These are phyloP conservation scores for Emberiza fucata DNA, from an alignment of 2,113 vertebrate genomes.

Conservation along the genomic window DNA sequence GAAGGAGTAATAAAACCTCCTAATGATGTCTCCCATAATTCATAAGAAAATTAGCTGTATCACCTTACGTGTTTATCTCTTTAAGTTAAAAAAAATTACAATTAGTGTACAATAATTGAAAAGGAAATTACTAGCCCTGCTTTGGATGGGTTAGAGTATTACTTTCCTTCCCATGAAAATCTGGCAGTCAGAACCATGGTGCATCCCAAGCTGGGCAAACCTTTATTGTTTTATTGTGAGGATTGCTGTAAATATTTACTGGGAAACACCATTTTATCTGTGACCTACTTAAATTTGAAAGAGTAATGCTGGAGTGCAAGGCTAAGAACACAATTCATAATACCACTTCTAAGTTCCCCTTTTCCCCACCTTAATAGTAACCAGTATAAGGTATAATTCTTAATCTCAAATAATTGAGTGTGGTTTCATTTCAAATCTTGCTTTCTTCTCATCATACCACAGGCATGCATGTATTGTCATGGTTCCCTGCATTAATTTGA, in stretches of 20 bases:
- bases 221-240: background rate
- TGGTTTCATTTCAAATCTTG: background rate
- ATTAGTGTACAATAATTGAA: background rate
- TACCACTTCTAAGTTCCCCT: background rate
- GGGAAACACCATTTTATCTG: background rate
- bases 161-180: background rate
- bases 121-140: background rate
- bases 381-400: background rate
- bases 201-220: background rate
- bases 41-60: background rate
- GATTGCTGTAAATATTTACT: background rate
- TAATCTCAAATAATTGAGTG: background rate
- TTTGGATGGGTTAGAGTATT: background rate
- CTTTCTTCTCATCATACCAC: background rate
- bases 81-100: background rate
- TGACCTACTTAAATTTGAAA: background rate
- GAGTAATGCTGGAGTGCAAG: background rate
- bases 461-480: background rate
- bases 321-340: background rate
- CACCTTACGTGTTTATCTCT: background rate
- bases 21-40: background rate
- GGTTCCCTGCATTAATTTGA: background rate
- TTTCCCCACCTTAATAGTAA: background rate
- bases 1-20: background rate
- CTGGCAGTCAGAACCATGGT: background rate